Evolutionary conservation across 2,797 vertebrate genomes (phyloP).

Genomic region (Mormyrops boulengeri): DNA sequence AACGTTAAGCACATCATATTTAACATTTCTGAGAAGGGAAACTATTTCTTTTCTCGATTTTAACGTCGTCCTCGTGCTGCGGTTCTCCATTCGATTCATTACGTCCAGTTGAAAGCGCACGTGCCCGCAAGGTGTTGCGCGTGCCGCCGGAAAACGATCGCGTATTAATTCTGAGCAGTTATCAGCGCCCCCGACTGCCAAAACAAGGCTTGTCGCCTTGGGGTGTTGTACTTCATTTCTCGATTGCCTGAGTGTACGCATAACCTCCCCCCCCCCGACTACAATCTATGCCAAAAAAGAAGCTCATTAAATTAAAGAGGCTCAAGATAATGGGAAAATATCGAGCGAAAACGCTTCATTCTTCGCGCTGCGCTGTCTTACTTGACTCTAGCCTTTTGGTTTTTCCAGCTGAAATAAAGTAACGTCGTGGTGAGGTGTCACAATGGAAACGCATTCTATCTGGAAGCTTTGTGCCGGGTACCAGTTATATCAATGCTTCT

Average conservation of each 20-base stretch:
- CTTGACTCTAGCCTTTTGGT: not conserved
- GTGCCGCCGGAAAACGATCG: not conserved
- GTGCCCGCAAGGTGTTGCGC: not conserved
- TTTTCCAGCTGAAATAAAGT: not conserved
- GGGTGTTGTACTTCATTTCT: conserved; percentile 8
- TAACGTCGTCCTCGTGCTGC: not conserved
- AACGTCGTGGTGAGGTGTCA: not conserved
- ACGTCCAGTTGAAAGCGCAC: not conserved
- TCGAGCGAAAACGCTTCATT: not conserved
- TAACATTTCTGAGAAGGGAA: not conserved
- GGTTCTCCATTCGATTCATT: not conserved
- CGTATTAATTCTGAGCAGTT: not conserved
- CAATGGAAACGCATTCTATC: not conserved
- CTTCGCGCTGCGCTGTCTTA: not conserved
- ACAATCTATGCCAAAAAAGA: not conserved
- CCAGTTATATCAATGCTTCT: not conserved
- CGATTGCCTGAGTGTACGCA: not conserved
- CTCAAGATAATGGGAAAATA: not conserved
- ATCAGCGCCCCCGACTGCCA: not conserved
- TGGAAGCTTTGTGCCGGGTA: not conserved
- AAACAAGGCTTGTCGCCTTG: not conserved
- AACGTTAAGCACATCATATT: not conserved
- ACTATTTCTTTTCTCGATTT: not conserved
- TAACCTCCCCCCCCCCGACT: not conserved
- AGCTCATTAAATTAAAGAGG: not conserved